Evolutionary conservation across 2,888 invertebrate species (phyloP).

Genomic region (Norana najaformis): DNA sequence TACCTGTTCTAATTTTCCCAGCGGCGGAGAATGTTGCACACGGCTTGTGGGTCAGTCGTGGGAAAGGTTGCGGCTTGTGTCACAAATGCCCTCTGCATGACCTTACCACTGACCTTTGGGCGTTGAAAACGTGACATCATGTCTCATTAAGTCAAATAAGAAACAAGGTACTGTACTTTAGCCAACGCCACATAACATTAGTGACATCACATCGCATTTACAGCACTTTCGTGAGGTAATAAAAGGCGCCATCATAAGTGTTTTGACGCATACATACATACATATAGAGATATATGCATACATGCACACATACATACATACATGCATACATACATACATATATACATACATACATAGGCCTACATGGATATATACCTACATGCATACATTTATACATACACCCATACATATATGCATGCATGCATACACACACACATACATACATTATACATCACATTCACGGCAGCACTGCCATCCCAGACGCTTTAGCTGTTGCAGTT

Average conservation of each 20-base stretch:
- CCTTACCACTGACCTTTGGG: not conserved
- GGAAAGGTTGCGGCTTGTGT: not conserved
- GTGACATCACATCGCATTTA: not conserved
- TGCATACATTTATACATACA: conserved; percentile 32
- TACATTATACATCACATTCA: no score
- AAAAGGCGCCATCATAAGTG: no score
- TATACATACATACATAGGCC: conserved; percentile 22
- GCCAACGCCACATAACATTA: not conserved
- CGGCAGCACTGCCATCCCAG: no score
- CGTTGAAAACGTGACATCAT: not conserved
- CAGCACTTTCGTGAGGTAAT: not conserved
- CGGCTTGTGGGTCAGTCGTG: not conserved
- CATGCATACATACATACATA: conserved; percentile 10
- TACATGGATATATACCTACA: conserved; percentile 32
- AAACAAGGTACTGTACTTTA: not conserved
- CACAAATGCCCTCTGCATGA: not conserved
- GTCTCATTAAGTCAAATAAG: not conserved
- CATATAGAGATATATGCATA: no score
- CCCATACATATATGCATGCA: not conserved
- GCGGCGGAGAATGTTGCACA: not conserved
- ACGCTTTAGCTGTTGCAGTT: no score
- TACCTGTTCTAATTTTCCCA: not conserved
- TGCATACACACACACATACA: not conserved
- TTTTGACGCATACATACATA: no score
- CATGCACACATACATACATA: not conserved